Base-by-base conservation (phyloP, 2,797 vertebrate genomes). In the Bucorvus abyssinicus region DNA sequence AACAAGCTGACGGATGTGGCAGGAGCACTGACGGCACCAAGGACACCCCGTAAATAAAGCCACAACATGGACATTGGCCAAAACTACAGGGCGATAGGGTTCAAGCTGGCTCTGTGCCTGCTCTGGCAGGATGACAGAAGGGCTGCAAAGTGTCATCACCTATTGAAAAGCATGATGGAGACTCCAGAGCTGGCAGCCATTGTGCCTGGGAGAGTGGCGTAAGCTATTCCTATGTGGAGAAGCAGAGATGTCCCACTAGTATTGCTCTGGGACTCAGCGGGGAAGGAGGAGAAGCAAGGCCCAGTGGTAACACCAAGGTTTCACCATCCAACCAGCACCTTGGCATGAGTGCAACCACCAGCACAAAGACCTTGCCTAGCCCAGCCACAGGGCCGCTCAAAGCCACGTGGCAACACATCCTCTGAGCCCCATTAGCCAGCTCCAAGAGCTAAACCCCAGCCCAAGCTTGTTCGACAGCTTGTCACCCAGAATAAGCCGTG, bases 181-280 rank as follows among this genome's bases (percentile, higher is more conserved):
- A 32, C 40, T 55, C 82, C 23, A 23, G 38, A 64, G 50, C 40
- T 64, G 70, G 52, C 36, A 44, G 9, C 52, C 30, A 22, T 32
- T 1, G 0, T 29, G 57, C 57, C 18, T 10, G 14, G 6, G 17
- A 87, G 26, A 56, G 69, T 2, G 5, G n/a, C 0, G 5, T 34
- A 15, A 19, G n/a, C n/a, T 84, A 3, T 1, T 63, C 14, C 3
- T 5, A 7, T 21, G 15, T 3, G 29, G 44, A 87, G 38, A 21
- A 89, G 55, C 42, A 76, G 74, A 34, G 45, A 49, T 16, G 29
- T 49, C 36, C 59, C 2, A 3, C 74, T 30, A 30, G 50, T 61
- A 64, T 40, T 10, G 34, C 55, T 1, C 0, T 4, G 44, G 52
- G 10, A 63, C 40, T 45, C 29, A 1, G 71, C 26, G 59, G 82